Base-by-base conservation (phyloP, 2,797 vertebrate genomes). In the Mallotus villosus region DNA sequence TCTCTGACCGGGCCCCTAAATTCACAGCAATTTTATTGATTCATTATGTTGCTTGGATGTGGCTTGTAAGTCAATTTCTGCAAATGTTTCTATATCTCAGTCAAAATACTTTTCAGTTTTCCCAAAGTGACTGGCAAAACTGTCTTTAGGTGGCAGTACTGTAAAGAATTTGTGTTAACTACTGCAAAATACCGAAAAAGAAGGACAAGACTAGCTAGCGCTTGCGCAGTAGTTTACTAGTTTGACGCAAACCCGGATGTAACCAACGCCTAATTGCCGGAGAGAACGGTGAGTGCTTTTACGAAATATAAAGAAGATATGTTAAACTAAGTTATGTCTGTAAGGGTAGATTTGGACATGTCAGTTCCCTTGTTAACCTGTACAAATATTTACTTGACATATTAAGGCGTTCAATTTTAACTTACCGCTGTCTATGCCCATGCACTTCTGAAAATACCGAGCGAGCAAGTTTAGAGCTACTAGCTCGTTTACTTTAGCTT, bases 201-300 rank as follows among this genome's bases (percentile, higher is more conserved):
- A 51, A 14, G 49, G 19, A 55, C 4, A 22, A 14, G 12, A 70
- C 53, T 57, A 25, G 0, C 71, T 27, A 81, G 80, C 91, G 85
- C 5, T 8, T 88, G 91, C 89, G 87, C 83, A 27, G 80, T 77
- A 81, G 78, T 74, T 78, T 84, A 27, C 79, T 77, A 81, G 78
- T 74, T 78, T 84, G 75, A 84, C 81, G 83, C 83, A 89, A 92
- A 94, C 92, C 93, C 93, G 93, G 93, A 94, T 93, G 92, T 90
- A 93, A 94, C 93, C 93, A 94, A 94, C 93, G 93, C 93, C 93
- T 94, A 91, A 90, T 86, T 73, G 81, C 85, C 87, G 82, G 89
- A 90, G 63, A 90, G 76, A 91, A 91, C 90, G 87, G 93, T 93
- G 80, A 93, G 92, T 84, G 63, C n/a, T 74, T 85, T 78, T 85